Evolutionary conservation across 2,888 invertebrate genomes (phyloP).

Genomic region (Ernsta delagoae): DNA sequence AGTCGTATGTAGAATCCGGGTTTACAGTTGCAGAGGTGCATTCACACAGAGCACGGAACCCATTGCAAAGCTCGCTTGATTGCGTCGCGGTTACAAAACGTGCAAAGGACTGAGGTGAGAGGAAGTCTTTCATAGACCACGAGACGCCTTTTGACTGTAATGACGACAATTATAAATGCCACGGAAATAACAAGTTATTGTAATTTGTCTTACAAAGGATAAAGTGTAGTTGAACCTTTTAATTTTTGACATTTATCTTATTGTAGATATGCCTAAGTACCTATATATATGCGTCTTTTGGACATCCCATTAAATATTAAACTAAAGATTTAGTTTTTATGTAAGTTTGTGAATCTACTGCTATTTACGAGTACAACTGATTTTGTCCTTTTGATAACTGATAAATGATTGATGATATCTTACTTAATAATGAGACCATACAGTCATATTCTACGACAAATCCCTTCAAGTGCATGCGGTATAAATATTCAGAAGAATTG

Average conservation of each 20-base stretch:
- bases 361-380: too few species aligned
- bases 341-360: too few species aligned
- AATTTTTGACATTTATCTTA: too few species aligned
- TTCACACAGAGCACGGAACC: slow-evolving; percentile 16
- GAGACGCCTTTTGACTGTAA: slow-evolving; percentile 31
- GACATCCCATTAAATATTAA: too few species aligned
- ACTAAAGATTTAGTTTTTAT: too few species aligned
- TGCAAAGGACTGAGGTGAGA: slow-evolving; percentile 30
- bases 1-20: too few species aligned
- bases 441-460: neutral
- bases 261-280: too few species aligned
- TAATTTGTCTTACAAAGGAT: neutral
- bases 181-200: slow-evolving; percentile 32
- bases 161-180: slow-evolving; percentile 23
- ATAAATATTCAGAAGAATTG: slow-evolving; percentile 15
- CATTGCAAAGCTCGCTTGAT: slow-evolving; percentile 24
- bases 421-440: neutral
- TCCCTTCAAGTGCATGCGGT: slow-evolving; percentile 17
- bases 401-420: neutral
- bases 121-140: slow-evolving; percentile 26
- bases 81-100: slow-evolving; percentile 24
- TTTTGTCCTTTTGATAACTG: neutral
- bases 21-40: slow-evolving; percentile 13
- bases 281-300: too few species aligned
- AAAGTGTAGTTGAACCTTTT: neutral